Conservation (phyloP, 2,888 invertebrate species). For the Eilema depressum region DNA sequence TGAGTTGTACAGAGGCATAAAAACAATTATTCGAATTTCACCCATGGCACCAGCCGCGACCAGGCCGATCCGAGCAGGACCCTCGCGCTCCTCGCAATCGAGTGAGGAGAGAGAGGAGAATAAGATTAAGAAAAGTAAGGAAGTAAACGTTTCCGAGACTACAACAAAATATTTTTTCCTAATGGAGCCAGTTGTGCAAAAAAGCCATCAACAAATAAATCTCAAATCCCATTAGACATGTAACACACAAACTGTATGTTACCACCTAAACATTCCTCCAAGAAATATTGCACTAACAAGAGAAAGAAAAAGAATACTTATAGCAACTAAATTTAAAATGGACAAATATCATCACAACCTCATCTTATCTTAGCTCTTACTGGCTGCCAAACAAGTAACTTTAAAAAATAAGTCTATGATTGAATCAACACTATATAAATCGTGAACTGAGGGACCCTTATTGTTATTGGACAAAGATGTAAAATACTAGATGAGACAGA, state of each 20-base stretch:
- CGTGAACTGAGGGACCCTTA: conserved; percentile 63
- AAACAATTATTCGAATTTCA: too few relatives aligned
- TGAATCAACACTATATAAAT: conserved; percentile 81
- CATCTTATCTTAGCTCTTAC: conserved; percentile 49
- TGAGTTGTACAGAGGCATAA: too few relatives aligned
- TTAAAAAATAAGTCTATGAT: conserved; percentile 80
- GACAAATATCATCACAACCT: conserved; percentile 68
- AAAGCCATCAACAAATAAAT: too few relatives aligned
- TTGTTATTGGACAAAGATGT: conserved; percentile 55
- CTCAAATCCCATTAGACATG: too few relatives aligned
- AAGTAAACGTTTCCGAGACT: too few relatives aligned
- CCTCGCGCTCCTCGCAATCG: too few relatives aligned
- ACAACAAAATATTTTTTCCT: too few relatives aligned
- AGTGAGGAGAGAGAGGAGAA: background rate
- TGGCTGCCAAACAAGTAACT: conserved; percentile 75
- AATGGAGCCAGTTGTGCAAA: too few relatives aligned
- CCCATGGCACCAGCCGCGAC: too few relatives aligned
- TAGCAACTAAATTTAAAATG: conserved; percentile 46
- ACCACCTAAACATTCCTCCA: background rate
- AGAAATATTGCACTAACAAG: background rate
- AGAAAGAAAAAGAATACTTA: background rate
- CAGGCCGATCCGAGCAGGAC: too few relatives aligned
- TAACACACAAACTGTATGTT: background rate
- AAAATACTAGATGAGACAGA: conserved; percentile 27
- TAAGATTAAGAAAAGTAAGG: background rate